These are phyloP conservation scores for Heliconius hortense DNA, from an alignment of 2,888 invertebrate genomes.

Conservation along the genomic window DNA sequence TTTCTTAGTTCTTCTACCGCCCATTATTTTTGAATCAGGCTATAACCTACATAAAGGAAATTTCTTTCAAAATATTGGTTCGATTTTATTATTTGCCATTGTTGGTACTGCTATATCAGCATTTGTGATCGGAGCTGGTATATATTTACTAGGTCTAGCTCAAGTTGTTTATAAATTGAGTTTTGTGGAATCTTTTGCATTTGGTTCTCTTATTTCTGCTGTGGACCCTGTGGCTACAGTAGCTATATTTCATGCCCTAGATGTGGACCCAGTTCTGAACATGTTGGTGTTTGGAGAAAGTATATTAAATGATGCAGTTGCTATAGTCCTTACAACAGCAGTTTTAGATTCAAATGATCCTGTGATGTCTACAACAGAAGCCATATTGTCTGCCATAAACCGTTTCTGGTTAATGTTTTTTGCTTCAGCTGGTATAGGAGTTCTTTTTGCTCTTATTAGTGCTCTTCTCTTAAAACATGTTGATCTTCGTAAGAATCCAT, in stretches of 20 bases:
- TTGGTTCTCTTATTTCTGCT: slow-evolving; percentile 98
- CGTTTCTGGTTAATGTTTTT: slow-evolving; percentile 98
- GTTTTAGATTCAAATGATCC: slow-evolving; percentile 86
- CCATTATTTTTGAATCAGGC: slow-evolving; percentile 99
- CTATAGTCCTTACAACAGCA: slow-evolving; percentile 97
- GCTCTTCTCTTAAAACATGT: slow-evolving; percentile 96
- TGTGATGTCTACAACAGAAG: slow-evolving; percentile 87
- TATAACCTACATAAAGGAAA: slow-evolving; percentile 99
- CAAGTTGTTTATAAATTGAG: slow-evolving; percentile 95
- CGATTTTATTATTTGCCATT: slow-evolving; percentile 98
- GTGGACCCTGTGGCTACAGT: slow-evolving; percentile 99
- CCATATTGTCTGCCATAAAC: slow-evolving; percentile 93
- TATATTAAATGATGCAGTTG: slow-evolving; percentile 98
- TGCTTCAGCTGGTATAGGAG: slow-evolving; percentile 98
- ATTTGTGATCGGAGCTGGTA: slow-evolving; percentile 96
- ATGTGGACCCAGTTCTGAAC: slow-evolving; percentile 98
- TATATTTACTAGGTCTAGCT: slow-evolving; percentile 96
- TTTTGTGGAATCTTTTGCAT: slow-evolving; percentile 98
- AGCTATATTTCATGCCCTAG: slow-evolving; percentile 98
- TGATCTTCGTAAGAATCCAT: slow-evolving; percentile 97
- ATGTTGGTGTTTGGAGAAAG: slow-evolving; percentile 99
- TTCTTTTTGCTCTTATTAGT: slow-evolving; percentile 95
- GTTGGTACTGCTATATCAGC: slow-evolving; percentile 98
- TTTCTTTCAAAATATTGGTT: slow-evolving; percentile 98
- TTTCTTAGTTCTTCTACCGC: slow-evolving; percentile 97